Evolutionary conservation across 2,113 vertebrate species (phyloP).

Genomic region (Sapajus apella): DNA sequence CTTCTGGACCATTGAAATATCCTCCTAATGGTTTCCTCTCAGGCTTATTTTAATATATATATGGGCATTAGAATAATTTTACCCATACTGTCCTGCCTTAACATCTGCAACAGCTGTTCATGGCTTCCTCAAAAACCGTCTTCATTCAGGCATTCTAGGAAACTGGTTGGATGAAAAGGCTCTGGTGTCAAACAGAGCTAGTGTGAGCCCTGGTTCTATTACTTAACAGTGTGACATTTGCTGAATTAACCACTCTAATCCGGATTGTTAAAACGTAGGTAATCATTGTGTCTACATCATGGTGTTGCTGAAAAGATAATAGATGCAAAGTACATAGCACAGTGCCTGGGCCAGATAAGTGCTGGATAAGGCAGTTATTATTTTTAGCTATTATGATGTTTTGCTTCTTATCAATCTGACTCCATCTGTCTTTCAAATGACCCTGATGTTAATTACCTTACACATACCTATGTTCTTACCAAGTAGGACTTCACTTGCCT

Average conservation of each 20-base stretch:
- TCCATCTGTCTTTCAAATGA: neutral
- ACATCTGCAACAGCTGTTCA: neutral
- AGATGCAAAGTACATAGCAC: neutral
- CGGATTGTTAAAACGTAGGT: neutral
- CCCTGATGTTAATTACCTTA: neutral
- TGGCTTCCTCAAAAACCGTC: neutral
- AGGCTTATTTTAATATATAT: neutral
- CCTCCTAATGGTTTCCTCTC: neutral
- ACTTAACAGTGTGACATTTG: neutral
- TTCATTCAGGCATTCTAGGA: neutral
- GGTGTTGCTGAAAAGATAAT: neutral
- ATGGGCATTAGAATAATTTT: neutral
- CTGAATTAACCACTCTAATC: neutral
- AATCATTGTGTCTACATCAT: neutral
- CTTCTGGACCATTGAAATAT: neutral
- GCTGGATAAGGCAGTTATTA: neutral
- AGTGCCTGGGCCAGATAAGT: neutral
- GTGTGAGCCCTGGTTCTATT: neutral
- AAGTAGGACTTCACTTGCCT: neutral
- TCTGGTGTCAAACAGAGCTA: neutral
- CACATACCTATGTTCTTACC: neutral
- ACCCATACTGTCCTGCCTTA: neutral
- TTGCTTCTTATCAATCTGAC: neutral
- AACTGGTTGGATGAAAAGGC: neutral
- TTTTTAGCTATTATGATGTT: neutral